phyloP scores from a whole-genome alignment of 2,113 vertebrate genomes.

The Calypte anna region DNA sequence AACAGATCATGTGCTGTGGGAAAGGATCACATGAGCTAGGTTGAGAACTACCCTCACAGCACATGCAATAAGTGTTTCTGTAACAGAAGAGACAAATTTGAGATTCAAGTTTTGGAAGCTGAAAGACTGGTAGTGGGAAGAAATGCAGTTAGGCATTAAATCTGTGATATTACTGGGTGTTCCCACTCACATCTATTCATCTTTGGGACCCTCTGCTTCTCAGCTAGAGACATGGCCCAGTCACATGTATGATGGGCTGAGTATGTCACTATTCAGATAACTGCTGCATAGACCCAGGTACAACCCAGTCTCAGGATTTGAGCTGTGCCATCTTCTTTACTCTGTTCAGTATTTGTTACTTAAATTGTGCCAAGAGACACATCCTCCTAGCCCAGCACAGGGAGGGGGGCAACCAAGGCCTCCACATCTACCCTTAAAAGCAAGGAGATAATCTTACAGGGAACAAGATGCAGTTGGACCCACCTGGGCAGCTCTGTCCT shows the following conservation, averaged over 20 bases:
- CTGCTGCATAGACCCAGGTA: not conserved
- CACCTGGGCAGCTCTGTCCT: not conserved
- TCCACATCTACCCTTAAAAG: not conserved
- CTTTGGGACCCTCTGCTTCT: not conserved
- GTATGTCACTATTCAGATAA: not conserved
- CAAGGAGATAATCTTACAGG: not conserved
- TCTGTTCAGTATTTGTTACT: not conserved
- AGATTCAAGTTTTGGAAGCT: slow-evolving; percentile 22
- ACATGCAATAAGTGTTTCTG: not conserved
- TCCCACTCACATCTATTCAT: not conserved
- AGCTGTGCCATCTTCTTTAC: not conserved
- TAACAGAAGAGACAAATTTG: not conserved
- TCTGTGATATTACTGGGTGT: not conserved
- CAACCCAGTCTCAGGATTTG: not conserved
- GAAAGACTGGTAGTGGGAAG: not conserved
- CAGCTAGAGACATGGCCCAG: not conserved
- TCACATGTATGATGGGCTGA: not conserved
- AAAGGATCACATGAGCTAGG: not conserved
- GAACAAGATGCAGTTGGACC: not conserved
- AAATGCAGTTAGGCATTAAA: not conserved
- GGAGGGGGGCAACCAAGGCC: not conserved
- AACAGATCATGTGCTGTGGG: not conserved
- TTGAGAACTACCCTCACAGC: not conserved
- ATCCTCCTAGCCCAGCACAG: not conserved
- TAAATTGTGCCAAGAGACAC: not conserved